A percentile compares a stretch with the other conserved stretches of the same genome.
These are phyloP conservation scores for Trichoplusia ni DNA, from an alignment of 1,140 invertebrate species.

Conservation along the genomic window DNA sequence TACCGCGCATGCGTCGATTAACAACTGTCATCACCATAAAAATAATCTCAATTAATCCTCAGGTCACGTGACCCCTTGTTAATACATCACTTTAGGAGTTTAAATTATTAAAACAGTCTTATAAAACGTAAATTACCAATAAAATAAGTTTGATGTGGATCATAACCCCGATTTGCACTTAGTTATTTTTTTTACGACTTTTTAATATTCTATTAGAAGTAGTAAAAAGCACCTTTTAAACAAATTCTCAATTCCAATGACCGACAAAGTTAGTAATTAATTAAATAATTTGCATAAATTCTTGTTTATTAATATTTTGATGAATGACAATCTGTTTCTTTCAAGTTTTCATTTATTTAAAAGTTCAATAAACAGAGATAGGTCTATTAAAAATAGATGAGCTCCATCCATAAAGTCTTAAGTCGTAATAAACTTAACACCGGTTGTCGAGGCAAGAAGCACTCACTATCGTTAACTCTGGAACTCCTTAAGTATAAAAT, in stretches of 20 bases:
- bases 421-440: too few species aligned
- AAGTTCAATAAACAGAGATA: too few species aligned
- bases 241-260: background rate
- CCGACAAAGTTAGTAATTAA: conserved; percentile 12
- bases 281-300: background rate
- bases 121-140: conserved; percentile 12
- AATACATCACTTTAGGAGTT: background rate
- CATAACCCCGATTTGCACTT: conserved; percentile 22
- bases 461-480: too few species aligned
- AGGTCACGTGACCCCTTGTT: background rate
- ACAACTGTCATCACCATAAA: background rate
- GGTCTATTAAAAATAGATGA: too few species aligned
- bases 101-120: background rate
- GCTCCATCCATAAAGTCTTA: too few species aligned
- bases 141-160: background rate
- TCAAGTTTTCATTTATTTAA: background rate
- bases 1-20: background rate
- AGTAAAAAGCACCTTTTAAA: conserved; percentile 8
- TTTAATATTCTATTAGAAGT: conserved; percentile 21
- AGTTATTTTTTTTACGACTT: conserved; percentile 17
- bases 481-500: too few species aligned
- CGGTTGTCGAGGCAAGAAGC: too few species aligned
- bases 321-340: background rate
- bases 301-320: conserved; percentile 14
- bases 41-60: conserved; percentile 1